Conservation (phyloP, 2,888 invertebrate species). For the Conops quadrifasciatus region DNA sequence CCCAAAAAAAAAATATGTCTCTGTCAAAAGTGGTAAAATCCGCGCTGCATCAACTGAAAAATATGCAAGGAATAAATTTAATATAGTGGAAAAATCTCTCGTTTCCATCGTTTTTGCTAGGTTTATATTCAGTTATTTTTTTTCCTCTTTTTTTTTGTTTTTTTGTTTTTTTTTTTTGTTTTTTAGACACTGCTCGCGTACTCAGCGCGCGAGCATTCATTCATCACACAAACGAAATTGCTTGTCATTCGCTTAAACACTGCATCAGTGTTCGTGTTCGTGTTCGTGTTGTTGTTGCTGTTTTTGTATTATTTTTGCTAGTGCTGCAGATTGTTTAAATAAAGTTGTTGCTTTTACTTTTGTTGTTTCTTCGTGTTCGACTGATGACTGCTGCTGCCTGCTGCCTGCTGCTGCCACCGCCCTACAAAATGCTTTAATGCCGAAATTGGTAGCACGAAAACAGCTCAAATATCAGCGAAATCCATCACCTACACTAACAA, state of each 20-base stretch:
- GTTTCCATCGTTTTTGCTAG: slow-evolving; percentile 10
- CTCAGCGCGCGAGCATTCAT: slow-evolving; percentile 33
- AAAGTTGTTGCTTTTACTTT: not conserved
- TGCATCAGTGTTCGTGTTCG: not conserved
- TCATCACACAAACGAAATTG: slow-evolving; percentile 34
- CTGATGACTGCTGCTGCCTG: too few species aligned
- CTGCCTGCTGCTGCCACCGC: not conserved
- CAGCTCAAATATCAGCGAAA: not conserved
- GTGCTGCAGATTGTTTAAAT: slow-evolving; percentile 6
- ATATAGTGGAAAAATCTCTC: slow-evolving; percentile 24
- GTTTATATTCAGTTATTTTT: not conserved
- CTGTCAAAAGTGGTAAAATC: slow-evolving; percentile 31
- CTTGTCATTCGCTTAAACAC: slow-evolving; percentile 27
- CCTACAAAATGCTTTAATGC: slow-evolving; percentile 5
- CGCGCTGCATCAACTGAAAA: slow-evolving; percentile 7
- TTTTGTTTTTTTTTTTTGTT: not conserved
- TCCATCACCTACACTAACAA: not conserved
- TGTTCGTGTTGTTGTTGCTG: slow-evolving; percentile 16
- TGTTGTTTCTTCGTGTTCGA: not conserved
- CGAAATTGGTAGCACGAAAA: slow-evolving; percentile 6
- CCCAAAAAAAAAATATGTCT: slow-evolving; percentile 11
- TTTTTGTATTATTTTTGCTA: not conserved
- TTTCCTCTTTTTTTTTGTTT: slow-evolving; percentile 1
- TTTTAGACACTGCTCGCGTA: too few species aligned
- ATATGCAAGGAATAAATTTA: slow-evolving; percentile 23